Conservation (phyloP, 2,888 invertebrate species). For the Callosobruchus maculatus region DNA sequence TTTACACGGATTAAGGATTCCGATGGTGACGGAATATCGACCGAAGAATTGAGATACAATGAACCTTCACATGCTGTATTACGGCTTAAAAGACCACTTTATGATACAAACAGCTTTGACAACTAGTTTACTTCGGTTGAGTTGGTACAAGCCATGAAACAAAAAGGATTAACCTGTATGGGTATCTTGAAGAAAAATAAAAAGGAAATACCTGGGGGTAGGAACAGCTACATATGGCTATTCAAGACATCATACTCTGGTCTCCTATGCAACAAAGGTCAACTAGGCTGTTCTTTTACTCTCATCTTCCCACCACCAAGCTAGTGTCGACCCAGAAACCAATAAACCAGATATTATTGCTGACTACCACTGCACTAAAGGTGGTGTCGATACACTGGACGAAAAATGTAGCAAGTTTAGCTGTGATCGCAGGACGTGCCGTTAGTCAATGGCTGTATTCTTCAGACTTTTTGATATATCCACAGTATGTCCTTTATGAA, state of each 20-base stretch:
- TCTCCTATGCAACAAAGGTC: constrained; percentile 10
- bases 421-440: constrained; percentile 6
- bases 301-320: constrained; percentile 8
- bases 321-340: constrained; percentile 2
- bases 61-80: constrained; percentile 12
- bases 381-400: constrained; percentile 8
- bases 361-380: constrained; percentile 11
- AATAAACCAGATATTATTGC: constrained; percentile 12
- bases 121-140: constrained; percentile 14
- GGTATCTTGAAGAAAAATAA: constrained; percentile 16
- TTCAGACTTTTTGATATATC: constrained; percentile 11
- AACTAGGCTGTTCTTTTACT: constrained; percentile 9
- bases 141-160: constrained; percentile 10
- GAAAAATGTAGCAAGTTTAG: constrained; percentile 12
- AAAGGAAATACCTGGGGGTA: constrained; percentile 16
- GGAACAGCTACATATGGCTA: constrained; percentile 7
- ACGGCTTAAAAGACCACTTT: constrained; percentile 7
- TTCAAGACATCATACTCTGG: constrained; percentile 10
- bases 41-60: constrained; percentile 4
- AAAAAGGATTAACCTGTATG: constrained; percentile 10
- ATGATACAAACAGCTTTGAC: constrained; percentile 9
- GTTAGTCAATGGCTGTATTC: constrained; percentile 9
- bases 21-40: constrained; percentile 5
- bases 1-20: too few species aligned
- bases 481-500: constrained; percentile 1